phyloP scores from a whole-genome alignment of 1,140 invertebrate genomes.

The Pachyrhynchus sulphureomaculatus region DNA sequence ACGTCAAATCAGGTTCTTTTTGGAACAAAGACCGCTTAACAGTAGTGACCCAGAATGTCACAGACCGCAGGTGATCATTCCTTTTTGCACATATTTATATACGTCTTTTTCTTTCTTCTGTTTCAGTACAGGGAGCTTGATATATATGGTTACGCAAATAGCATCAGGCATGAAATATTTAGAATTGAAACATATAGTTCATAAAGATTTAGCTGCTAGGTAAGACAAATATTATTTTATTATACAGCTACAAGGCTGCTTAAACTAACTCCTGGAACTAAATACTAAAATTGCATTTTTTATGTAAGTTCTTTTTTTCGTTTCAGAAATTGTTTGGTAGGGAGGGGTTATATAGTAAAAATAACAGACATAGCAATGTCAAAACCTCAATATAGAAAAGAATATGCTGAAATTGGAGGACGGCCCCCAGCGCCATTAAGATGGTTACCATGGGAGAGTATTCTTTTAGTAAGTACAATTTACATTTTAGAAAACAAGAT shows the following conservation, averaged over 20 bases:
- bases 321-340: conserved; percentile 82
- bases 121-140: conserved; percentile 74
- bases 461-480: conserved; percentile 70
- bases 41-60: no score
- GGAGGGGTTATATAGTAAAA: conserved; percentile 77
- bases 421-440: conserved; percentile 79
- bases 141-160: conserved; percentile 82
- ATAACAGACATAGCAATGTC: conserved; percentile 89
- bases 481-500: no score
- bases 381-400: conserved; percentile 75
- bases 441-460: conserved; percentile 87
- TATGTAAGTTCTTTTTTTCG: conserved; percentile 48
- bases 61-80: no score
- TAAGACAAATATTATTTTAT: no score
- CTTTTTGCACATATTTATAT: no score
- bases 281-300: no score
- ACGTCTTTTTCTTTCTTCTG: no score
- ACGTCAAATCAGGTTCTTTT: no score
- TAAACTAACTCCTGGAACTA: no score
- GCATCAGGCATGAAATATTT: conserved; percentile 86
- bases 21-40: no score
- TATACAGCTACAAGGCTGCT: no score
- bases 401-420: conserved; percentile 82
- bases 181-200: conserved; percentile 73
- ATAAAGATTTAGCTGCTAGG: conserved; percentile 77